Percentiles rank a stretch among this genome's conserved stretches.
phyloP scores from a whole-genome alignment of 2,888 invertebrate species.

The Diadromus collaris region DNA sequence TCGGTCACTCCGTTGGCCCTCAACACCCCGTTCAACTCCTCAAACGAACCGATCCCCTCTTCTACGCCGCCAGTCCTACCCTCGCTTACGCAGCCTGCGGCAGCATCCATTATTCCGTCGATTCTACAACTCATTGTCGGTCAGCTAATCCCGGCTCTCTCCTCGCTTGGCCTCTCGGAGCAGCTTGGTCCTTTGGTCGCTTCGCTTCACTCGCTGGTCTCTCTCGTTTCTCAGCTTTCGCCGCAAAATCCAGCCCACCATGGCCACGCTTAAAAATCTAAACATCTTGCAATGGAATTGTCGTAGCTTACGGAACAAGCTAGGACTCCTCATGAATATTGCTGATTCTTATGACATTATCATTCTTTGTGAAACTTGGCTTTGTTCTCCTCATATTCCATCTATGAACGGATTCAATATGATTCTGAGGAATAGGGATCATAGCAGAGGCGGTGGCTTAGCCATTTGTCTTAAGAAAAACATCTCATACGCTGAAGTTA shows the following conservation, averaged over 20 bases:
- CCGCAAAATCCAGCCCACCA: not conserved
- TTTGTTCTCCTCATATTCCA: not conserved
- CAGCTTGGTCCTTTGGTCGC: conserved; percentile 1
- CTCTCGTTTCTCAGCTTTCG: not conserved
- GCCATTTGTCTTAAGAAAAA: conserved; percentile 7
- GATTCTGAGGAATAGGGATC: not conserved
- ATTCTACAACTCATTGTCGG: conserved; percentile 2
- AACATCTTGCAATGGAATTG: not conserved
- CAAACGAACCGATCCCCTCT: not conserved
- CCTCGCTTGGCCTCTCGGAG: conserved; percentile 9
- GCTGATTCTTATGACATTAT: not conserved
- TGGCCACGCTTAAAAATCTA: not conserved
- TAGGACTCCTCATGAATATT: conserved; percentile 3
- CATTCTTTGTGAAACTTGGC: conserved; percentile 14
- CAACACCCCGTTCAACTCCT: not conserved
- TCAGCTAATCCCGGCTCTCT: not conserved
- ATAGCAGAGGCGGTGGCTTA: not conserved
- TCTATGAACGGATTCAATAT: not conserved
- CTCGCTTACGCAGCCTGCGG: not conserved
- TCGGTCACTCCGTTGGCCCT: not conserved
- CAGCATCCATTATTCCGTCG: not conserved
- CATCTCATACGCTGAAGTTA: not conserved
- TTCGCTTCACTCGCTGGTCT: not conserved
- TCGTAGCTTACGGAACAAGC: conserved; percentile 3
- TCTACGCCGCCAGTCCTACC: not conserved